Base-by-base conservation (phyloP, 2,113 vertebrate species). In the Heterocephalus glaber region DNA sequence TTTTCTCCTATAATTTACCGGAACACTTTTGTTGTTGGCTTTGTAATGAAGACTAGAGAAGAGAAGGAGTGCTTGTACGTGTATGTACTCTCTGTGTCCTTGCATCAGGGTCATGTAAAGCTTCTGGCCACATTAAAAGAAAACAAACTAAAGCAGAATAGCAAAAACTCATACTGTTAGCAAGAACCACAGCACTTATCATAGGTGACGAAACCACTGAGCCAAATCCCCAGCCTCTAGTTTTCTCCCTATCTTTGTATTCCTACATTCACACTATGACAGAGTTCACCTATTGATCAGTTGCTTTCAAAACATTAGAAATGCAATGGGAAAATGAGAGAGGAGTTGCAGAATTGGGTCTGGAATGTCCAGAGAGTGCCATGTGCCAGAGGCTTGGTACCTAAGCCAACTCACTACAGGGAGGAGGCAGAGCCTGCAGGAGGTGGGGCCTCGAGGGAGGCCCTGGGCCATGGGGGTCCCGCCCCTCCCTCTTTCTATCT, bases 191-290 rank as follows among this genome's bases (percentile, higher is more conserved):
- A 33, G 82, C 54, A 20, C 52, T n/a, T 80, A 12, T 14, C 63
- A 74, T 24, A 12, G 66, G 63, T n/a, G n/a, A n/a, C n/a, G n/a
- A n/a, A n/a, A n/a, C n/a, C n/a, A n/a, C n/a, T n/a, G n/a, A n/a
- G n/a, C n/a, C n/a, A n/a, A n/a, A n/a, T n/a, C n/a, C n/a, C n/a
- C n/a, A n/a, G n/a, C n/a, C 81, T 88, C 11, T 54, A 47, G 20
- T 44, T 85, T 60, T 92, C 74, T 80, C 94, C 22, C 49, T 92
- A 41, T 56, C 5, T 94, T 83, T 65, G 79, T 54, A 49, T 92
- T 47, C 38, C 8, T 84, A 72, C 12, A 3, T 87, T 19, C 1
- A 52, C 0, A 88, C 8, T 19, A 41, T 35, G 68, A n/a, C 58
- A 94, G 7, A 38, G 11, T 74, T 65, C 89, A 49, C 7, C 12